A percentile compares a stretch with the other conserved stretches of the same genome.
Conservation (phyloP, 1,140 invertebrate genomes). For the Drosophila biarmipes region DNA sequence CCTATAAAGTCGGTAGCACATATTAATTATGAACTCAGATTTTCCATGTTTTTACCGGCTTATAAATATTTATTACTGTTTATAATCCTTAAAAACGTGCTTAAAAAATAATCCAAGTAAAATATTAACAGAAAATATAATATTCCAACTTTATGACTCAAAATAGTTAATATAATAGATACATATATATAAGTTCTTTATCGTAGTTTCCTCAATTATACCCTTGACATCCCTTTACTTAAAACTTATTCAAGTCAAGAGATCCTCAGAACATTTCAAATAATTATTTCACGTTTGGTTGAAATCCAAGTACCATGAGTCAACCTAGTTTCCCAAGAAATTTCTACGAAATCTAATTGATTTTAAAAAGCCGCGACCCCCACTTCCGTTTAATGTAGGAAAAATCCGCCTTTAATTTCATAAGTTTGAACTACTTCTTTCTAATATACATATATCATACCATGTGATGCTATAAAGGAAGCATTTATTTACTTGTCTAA, state of each 20-base stretch:
- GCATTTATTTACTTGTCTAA: background rate
- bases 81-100: background rate
- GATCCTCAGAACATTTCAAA: background rate
- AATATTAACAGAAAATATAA: too few species aligned
- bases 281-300: constrained; percentile 4
- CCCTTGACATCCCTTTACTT: too few species aligned
- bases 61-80: too few species aligned
- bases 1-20: background rate
- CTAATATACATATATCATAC: too few species aligned
- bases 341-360: background rate
- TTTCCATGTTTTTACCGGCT: background rate
- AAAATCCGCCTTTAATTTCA: background rate
- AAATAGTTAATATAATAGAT: too few species aligned
- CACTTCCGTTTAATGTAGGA: background rate
- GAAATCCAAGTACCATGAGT: constrained; percentile 1
- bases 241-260: background rate
- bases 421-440: background rate
- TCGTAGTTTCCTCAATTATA: background rate
- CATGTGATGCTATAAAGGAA: too few species aligned
- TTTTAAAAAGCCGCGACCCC: background rate
- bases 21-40: constrained; percentile 8
- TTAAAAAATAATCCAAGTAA: too few species aligned
- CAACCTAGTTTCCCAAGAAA: background rate
- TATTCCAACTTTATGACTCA: too few species aligned
- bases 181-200: background rate